A percentile compares a stretch with the other conserved stretches of the same genome.
These are phyloP conservation scores for Prionailurus bengalensis DNA, from an alignment of 2,113 vertebrate species.

Conservation along the genomic window DNA sequence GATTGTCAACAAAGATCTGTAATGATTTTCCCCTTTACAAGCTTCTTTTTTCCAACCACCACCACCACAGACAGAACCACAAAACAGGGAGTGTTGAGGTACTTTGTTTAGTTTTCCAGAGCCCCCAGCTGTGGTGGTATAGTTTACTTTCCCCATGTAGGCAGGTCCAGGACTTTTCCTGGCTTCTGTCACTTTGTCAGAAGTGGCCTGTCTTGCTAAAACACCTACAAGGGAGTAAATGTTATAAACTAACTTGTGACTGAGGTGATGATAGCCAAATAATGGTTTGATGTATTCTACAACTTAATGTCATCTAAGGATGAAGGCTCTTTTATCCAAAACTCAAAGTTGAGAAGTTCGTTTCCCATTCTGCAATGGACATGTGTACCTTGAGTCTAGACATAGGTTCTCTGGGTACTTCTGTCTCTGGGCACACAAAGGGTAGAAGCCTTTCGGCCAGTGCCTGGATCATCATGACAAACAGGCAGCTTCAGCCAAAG, in stretches of 20 bases:
- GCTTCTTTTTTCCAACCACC: neutral
- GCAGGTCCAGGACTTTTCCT: neutral
- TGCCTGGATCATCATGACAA: neutral
- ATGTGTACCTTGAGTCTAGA: neutral
- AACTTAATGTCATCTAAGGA: neutral
- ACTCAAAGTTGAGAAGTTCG: neutral
- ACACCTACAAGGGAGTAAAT: neutral
- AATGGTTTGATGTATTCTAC: neutral
- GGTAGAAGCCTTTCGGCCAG: neutral
- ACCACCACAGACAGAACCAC: neutral
- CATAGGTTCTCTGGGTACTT: neutral
- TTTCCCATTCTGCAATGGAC: neutral
- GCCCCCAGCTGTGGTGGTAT: accelerated
- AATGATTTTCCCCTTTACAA: neutral
- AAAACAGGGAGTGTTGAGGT: neutral
- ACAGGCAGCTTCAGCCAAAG: neutral
- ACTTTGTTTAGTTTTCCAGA: neutral
- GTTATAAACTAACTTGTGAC: neutral
- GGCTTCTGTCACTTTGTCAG: neutral
- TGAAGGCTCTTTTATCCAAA: neutral
- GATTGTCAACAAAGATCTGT: neutral
- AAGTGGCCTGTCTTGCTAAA: neutral
- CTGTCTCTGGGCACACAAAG: neutral
- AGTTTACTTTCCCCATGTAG: too few species aligned
- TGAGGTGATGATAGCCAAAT: neutral